Evolutionary conservation across 2,888 invertebrate species (phyloP), one percentile per base, ranked within the genome.

Genomic region (Aleiodes alternator): DNA sequence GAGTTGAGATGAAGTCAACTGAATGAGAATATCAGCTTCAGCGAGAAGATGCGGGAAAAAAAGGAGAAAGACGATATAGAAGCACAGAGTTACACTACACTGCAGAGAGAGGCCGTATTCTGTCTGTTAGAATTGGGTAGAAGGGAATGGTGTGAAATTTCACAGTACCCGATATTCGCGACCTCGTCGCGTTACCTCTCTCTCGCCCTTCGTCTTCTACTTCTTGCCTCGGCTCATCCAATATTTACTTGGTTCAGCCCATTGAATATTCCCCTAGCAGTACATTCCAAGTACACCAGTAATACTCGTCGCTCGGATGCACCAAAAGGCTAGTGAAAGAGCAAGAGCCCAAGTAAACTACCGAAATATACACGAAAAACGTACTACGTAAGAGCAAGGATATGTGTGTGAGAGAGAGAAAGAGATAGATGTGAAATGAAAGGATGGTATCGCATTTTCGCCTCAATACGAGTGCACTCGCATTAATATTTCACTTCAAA

Each of bases 181-280:
- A 76, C 56, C 75, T 78, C 75, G 75, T 78, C 74, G 74, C 34
- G 53, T 74, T 43, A 43, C 43, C 43, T 71, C 61, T 64, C 70
- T 71, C 73, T 51, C 29, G 8, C 68, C 53, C 56, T 64, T 34
- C 68, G 12, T 55, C 59, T 23, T 75, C 72, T 43, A 51, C 11
- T 14, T 43, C 57, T 23, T 81, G 79, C 77, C 80, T 43, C 43
- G 68, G 79, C 82, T 85, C 85, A 86, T 88, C 81, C 84, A 86
- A 87, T 87, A 88, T 88, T 88, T 87, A 88, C 83, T 80, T 82
- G 81, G 81, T 61, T 82, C 81, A 84, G 82, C 80, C 80, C 83
- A 87, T 87, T 86, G 84, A 85, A 86, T 86, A 87, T 87, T 87
- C 85, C 76, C 43, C 81, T 78, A 78, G 83, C 82, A 80, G 82